Evolutionary conservation across 2,888 invertebrate species (phyloP).

Genomic region (Perizoma flavofasciatum): DNA sequence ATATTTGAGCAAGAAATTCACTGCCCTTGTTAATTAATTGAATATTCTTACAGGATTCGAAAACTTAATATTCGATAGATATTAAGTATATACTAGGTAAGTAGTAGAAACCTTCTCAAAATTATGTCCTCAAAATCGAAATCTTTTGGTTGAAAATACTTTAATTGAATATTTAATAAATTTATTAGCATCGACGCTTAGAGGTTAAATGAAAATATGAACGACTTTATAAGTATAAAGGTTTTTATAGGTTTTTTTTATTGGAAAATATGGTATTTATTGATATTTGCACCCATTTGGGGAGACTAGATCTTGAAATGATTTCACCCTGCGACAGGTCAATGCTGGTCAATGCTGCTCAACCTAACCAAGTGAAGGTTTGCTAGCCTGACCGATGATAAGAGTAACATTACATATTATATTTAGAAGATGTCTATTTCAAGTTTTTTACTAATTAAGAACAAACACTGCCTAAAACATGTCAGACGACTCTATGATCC

Average conservation of each 20-base stretch:
- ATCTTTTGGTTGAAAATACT: not conserved
- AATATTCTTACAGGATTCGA: constrained; percentile 49
- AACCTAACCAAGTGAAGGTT: too few relatives aligned
- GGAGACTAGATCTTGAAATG: too few relatives aligned
- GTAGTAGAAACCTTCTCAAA: not conserved
- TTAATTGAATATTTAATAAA: not conserved
- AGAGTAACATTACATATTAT: too few relatives aligned
- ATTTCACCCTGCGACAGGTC: too few relatives aligned
- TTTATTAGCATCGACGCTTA: not conserved
- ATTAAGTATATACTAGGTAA: not conserved
- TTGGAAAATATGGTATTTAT: not conserved
- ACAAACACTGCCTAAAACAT: too few relatives aligned
- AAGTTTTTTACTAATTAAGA: too few relatives aligned
- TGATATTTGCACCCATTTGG: not conserved
- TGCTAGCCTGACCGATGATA: too few relatives aligned
- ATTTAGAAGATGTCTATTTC: too few relatives aligned
- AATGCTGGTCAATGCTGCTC: too few relatives aligned
- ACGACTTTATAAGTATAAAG: too few relatives aligned
- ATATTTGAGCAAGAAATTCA: constrained; percentile 45
- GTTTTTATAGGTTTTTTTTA: too few relatives aligned
- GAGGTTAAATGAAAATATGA: not conserved
- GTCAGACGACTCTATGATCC: too few relatives aligned
- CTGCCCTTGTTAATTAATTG: constrained; percentile 44
- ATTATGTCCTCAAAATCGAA: not conserved
- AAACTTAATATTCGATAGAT: constrained; percentile 48